These are phyloP conservation scores for Zootoca vivipara DNA, from an alignment of 2,113 vertebrate genomes.

Conservation along the genomic window DNA sequence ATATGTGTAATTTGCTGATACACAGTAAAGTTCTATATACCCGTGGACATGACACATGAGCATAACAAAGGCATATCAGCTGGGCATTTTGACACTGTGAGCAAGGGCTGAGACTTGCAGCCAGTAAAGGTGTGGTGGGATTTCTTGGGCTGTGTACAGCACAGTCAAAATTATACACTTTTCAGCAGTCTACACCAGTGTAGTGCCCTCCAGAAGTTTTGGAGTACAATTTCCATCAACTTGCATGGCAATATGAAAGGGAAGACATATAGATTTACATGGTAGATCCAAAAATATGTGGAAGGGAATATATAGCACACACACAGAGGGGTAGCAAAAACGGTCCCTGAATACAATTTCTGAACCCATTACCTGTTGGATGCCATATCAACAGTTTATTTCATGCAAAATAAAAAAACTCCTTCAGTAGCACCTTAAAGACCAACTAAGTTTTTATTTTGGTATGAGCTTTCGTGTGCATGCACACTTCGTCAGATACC, in stretches of 20 bases:
- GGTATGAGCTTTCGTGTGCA: too few species aligned
- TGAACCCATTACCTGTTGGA: background rate
- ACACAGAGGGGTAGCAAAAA: background rate
- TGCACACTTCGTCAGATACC: too few species aligned
- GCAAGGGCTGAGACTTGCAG: background rate
- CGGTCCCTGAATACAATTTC: background rate
- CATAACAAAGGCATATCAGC: background rate
- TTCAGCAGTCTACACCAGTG: too few species aligned
- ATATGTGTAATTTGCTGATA: background rate
- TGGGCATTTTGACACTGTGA: background rate
- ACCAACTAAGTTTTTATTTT: too few species aligned
- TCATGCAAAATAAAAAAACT: too few species aligned
- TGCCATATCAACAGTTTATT: background rate
- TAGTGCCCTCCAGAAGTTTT: too few species aligned
- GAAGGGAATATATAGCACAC: background rate
- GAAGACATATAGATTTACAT: background rate
- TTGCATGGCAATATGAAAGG: background rate
- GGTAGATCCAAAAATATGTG: background rate
- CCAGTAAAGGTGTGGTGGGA: background rate
- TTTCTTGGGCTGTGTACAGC: background rate
- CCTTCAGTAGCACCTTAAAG: too few species aligned
- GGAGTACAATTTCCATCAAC: too few species aligned
- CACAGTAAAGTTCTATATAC: background rate
- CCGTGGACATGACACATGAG: too few species aligned
- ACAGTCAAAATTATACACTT: too few species aligned